Evolutionary conservation across 2,888 invertebrate genomes (phyloP).

Genomic region (Eupithecia abbreviata): DNA sequence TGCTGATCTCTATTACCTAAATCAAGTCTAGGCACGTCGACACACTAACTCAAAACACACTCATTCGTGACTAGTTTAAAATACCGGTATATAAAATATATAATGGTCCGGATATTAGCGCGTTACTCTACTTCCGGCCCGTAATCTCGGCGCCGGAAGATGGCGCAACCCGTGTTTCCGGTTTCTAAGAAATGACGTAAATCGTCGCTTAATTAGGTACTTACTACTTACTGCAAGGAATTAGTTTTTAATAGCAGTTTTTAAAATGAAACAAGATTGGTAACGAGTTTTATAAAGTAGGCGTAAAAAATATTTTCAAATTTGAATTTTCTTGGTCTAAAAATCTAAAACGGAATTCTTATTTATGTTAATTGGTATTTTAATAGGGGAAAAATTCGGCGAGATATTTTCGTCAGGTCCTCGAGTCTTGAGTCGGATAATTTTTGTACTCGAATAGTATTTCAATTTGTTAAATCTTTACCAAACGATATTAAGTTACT

Average conservation of each 20-base stretch:
- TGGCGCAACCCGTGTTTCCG: slow-evolving; percentile 25
- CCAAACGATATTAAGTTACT: background rate
- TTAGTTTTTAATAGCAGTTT: background rate
- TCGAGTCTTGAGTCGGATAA: background rate
- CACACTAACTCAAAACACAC: background rate
- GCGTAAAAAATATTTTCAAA: background rate
- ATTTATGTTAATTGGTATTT: background rate
- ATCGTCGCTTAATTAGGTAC: slow-evolving; percentile 10
- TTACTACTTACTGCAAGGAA: background rate
- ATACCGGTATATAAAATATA: no score
- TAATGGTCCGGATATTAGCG: slow-evolving; percentile 26
- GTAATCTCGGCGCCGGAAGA: slow-evolving; percentile 21
- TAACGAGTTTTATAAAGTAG: background rate
- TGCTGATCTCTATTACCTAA: background rate
- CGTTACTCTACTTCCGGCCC: slow-evolving; percentile 25
- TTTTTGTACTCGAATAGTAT: background rate
- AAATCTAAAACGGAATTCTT: background rate
- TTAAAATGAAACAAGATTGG: background rate
- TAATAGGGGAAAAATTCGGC: background rate
- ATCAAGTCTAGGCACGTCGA: background rate
- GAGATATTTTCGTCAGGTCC: background rate
- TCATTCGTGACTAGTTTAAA: background rate
- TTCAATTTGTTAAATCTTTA: background rate
- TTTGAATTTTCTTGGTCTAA: background rate
- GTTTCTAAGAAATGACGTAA: slow-evolving; percentile 13